Base-by-base conservation (phyloP, 2,888 invertebrate genomes). In the Norana najaformis region DNA sequence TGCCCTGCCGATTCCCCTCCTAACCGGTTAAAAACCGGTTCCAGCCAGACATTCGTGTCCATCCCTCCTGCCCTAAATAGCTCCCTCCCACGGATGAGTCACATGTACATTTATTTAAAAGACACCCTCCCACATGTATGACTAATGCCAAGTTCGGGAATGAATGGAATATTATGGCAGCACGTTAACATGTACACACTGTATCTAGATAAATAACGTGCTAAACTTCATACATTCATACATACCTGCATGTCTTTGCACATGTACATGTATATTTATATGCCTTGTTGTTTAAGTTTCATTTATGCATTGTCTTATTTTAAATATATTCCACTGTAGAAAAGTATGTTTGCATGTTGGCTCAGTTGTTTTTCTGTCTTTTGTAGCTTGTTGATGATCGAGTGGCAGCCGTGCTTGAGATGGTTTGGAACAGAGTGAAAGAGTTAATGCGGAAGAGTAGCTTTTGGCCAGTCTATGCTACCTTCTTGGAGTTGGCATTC, bases 401-500 rank as follows among this genome's bases (percentile, higher is more conserved):
- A 85, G 85, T 35, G 30, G 36, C 36, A 69, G 5, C 5, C 20
- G 20, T 85, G 0, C 85, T 85, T 37, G 36, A 85, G 37, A 37
- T 37, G 20, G 36, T 37, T 37, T 85, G 85, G 85, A 23, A 36
- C 36, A 85, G 85, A 23, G 85, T 85, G 35, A 35, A 85, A 35
- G 85, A 85, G 35, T 36, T 36, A 8, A 23, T 37, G 85, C 85
- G 37, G 20, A 85, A 85, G 85, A 85, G 36, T 35, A 36, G 85
- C 37, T 85, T 85, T 85, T 85, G 85, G 85, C 35, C 85, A 23
- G 36, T 36, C 20, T 85, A 85, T 37, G 37, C 30, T 36, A 35
- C 36, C 37, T 85, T 85, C 85, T 35, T 85, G 85, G 35, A 36
- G 35, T 37, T 85, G 85, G n/a, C 85, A 36, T 85, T 85, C 34